A percentile compares a stretch with the other conserved stretches of the same genome.
Evolutionary conservation across 2,113 vertebrate genomes (phyloP).

Genomic region (Gorsachius goisagi): DNA sequence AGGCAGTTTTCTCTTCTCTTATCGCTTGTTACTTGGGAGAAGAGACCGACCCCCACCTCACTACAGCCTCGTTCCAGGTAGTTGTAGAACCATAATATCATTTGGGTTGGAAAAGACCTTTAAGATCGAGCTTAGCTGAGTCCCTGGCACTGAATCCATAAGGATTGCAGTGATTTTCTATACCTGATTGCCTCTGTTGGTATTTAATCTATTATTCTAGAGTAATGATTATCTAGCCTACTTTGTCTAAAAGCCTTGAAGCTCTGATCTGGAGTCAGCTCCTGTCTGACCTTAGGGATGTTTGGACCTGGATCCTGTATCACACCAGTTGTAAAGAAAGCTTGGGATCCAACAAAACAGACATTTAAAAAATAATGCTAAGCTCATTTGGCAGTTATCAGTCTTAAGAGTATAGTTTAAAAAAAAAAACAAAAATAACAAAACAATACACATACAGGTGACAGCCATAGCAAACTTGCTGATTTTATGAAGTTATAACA

Average conservation of each 20-base stretch:
- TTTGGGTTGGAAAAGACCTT: not conserved
- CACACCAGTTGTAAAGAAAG: not conserved
- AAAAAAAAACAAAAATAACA: not conserved
- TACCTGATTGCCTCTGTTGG: not conserved
- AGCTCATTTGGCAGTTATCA: not conserved
- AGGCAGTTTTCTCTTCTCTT: not conserved
- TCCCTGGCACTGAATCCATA: not conserved
- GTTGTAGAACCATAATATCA: not conserved
- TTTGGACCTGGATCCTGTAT: not conserved
- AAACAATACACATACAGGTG: not conserved
- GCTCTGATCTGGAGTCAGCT: not conserved
- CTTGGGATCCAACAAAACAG: not conserved
- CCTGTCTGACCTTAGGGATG: not conserved
- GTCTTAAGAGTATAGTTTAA: not conserved
- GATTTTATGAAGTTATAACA: not conserved
- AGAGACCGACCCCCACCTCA: not conserved
- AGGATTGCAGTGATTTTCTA: not conserved
- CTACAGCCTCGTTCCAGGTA: not conserved
- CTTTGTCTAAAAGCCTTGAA: not conserved
- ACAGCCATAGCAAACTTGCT: not conserved
- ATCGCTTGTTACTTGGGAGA: not conserved
- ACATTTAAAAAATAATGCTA: not conserved
- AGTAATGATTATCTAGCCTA: not conserved
- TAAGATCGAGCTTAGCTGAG: not conserved
- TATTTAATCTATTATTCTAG: not conserved